Evolutionary conservation across 1,140 invertebrate species (phyloP), one percentile per base, ranked within the genome.

Genomic region (Goniozus legneri): DNA sequence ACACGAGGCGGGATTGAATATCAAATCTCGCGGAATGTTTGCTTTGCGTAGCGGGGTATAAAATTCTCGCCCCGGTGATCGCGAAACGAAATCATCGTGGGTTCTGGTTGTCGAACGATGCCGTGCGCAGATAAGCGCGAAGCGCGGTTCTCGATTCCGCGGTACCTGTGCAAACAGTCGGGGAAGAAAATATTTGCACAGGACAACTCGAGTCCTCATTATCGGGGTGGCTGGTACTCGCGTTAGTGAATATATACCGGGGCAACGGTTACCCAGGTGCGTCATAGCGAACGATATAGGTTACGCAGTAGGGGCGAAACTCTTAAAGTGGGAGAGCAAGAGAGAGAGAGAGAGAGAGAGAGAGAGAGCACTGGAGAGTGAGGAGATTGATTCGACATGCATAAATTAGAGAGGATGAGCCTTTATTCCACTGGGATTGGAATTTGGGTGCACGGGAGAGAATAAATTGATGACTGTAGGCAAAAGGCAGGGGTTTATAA

Each of bases 331-430:
- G 30, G 21, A 31, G 37, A 39, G 51, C 51, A 22, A 34, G 36
- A 19, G 22, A 24, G 32, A 7, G 15, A 46, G 8, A 33, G 14
- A 38, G 22, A 15, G 30, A 30, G 6, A 32, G 20, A 34, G 38
- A 18, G 22, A 40, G 42, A 20, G 47, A 38, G 36, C 47, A 22
- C 36, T 49, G 39, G 41, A 43, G 45, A 41, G 44, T 43, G 45
- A 58, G 56, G 66, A 72, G 70, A 73, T 73, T 73, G 70, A 73
- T 73, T 73, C 68, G 69, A 71, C 60, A 71, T 73, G 70, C 69
- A 73, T 73, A 73, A 72, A 73, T 73, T 73, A 73, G 66, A 71
- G 62, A 69, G 70, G 65, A 73, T 66, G 67, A 68, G 62, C 61
- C 66, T 71, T 71, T 66, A 67, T 71, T 58, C 63, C 52, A 56